Base-by-base conservation (phyloP, 2,888 invertebrate genomes). In the Sicus ferrugineus region DNA sequence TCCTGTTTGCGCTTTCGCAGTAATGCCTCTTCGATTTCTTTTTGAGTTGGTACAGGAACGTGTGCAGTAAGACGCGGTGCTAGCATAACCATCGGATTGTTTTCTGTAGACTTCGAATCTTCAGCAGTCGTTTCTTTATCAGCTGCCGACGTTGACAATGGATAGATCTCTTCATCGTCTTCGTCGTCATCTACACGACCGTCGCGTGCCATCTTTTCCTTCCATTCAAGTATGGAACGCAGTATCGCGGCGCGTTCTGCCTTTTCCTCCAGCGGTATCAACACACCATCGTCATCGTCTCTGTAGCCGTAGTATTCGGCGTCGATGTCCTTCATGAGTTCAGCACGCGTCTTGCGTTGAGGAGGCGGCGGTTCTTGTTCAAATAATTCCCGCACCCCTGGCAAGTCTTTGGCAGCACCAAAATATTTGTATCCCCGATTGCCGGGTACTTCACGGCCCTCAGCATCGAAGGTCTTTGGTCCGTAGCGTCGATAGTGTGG, bases 341-440 rank as follows among this genome's bases (percentile, higher is more conserved):
- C 98, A 0, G 95, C 96, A 66, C 98, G 90, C 0, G 97, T 96
- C 86, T 96, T 95, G 28, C 96, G 89, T 16, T 95, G 93, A 5
- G 95, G 93, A 65, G 93, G 91, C 16, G 96, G 95, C 11, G 97
- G 94, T 83, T 96, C 96, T 83, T 97, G 97, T 83, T 98, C 97
- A 87, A 99, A 99, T 38, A 99, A 85, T 84, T 99, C 99, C 59
- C 98, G 89, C 1, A 99, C 99, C 30, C 99, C 97, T 67, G 99
- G 99, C 75, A 99, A 87, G 86, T 99, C 98, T 85, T 97, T 96
- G 0, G 98, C 97, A 23, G 98, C 98, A 42, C 98, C 98, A 86
- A 98, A 98, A 86, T 98, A 99, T 86, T 98, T 98, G 85, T 99
- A 99, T 0, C 99, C 98, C 75, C 96, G 89, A 86, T 97, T 98